Evolutionary conservation across 2,113 vertebrate species (phyloP).

Genomic region (Hydrochoerus hydrochaeris): DNA sequence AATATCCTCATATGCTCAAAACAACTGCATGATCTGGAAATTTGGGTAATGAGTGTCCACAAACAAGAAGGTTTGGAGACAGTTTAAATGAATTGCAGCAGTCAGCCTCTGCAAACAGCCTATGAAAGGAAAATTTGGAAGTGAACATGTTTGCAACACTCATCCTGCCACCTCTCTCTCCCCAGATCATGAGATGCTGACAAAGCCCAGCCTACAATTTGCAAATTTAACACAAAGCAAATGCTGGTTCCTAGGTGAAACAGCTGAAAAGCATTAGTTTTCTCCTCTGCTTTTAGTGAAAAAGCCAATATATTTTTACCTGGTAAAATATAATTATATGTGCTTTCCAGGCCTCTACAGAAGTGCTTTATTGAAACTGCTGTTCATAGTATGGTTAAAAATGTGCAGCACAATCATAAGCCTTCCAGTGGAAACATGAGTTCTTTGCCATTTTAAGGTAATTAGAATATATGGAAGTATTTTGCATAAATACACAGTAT

Average conservation of each 20-base stretch:
- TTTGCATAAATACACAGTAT: not conserved
- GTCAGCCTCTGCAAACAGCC: not conserved
- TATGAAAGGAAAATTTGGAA: slow-evolving; percentile 24
- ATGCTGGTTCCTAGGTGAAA: slow-evolving; percentile 50
- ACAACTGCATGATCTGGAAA: not conserved
- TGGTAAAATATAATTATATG: slow-evolving; percentile 66
- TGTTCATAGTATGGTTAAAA: slow-evolving; percentile 45
- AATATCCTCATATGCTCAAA: slow-evolving; percentile 31
- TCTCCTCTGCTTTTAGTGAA: slow-evolving; percentile 63
- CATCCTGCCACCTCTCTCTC: not conserved
- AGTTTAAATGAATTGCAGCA: slow-evolving; percentile 40
- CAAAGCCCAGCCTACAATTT: slow-evolving; percentile 36
- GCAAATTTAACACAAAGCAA: slow-evolving; percentile 68
- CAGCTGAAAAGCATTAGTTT: slow-evolving; percentile 80
- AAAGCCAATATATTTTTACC: slow-evolving; percentile 71
- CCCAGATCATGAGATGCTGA: slow-evolving; percentile 58
- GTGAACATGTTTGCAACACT: slow-evolving; percentile 56
- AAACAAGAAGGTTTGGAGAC: slow-evolving; percentile 33
- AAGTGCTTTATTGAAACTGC: slow-evolving; percentile 56
- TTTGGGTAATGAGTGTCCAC: slow-evolving; percentile 19
- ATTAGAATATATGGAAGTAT: slow-evolving; percentile 55
- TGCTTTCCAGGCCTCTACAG: slow-evolving; percentile 53
- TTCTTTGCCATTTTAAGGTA: slow-evolving; percentile 43
- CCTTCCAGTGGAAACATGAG: slow-evolving; percentile 15
- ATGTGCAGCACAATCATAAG: slow-evolving; percentile 49